Conservation (phyloP, 2,113 vertebrate species). For the Glaucomys volans region DNA sequence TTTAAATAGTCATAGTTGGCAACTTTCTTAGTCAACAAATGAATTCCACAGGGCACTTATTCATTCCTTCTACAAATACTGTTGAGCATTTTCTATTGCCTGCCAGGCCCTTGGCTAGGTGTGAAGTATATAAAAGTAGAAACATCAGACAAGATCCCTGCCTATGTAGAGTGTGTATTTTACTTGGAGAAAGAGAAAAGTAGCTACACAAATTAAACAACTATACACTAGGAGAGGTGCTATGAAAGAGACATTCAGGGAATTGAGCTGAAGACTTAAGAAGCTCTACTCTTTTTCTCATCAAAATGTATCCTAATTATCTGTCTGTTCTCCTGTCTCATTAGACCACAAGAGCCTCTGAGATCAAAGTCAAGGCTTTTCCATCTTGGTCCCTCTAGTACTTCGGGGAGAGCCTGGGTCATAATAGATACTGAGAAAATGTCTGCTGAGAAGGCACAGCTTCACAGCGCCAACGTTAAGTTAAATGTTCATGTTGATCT, state of each 20-base stretch:
- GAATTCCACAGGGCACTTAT: background rate
- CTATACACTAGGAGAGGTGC: background rate
- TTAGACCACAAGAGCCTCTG: background rate
- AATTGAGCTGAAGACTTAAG: background rate
- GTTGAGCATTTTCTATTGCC: background rate
- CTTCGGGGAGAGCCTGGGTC: background rate
- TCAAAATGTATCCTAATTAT: background rate
- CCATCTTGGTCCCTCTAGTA: background rate
- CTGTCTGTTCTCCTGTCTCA: background rate
- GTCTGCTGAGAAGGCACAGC: background rate
- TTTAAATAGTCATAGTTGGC: background rate
- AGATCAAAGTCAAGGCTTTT: background rate
- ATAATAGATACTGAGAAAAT: background rate
- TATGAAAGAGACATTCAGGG: background rate
- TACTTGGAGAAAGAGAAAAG: background rate
- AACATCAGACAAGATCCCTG: background rate
- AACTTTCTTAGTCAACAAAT: slow-evolving; percentile 18
- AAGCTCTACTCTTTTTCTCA: background rate
- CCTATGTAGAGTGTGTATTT: background rate
- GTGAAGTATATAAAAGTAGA: background rate
- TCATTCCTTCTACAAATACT: background rate
- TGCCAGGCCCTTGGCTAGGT: background rate
- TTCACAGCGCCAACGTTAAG: background rate
- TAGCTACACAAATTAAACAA: background rate
- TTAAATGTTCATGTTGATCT: background rate